Evolutionary conservation across 1,140 invertebrate genomes (phyloP), one percentile per base, ranked within the genome.

Genomic region (Drosophila trapezifrons): DNA sequence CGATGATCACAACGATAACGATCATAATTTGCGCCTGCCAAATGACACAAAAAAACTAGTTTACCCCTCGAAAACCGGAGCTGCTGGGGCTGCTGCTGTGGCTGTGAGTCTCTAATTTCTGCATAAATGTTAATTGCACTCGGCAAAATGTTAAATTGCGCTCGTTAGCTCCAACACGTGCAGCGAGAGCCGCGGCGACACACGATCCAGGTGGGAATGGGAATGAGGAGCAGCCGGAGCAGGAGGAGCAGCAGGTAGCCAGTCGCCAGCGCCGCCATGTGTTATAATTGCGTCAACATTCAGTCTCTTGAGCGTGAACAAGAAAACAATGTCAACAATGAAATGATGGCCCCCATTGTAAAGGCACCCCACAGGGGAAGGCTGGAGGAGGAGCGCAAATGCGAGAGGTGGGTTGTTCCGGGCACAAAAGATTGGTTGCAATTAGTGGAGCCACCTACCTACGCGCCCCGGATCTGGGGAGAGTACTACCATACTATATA

Each of bases 281-380:
- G 81, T 63, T 80, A 84, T 84, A 84, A 84, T 84, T 84, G 81
- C 81, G 77, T 84, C 77, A 85, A 85, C 49, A 73, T 63, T 77
- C 72, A 76, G 32, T 62, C 76, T 70, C 51, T 69, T 63, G 75
- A 81, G 78, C 80, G 80, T 76, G 80, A 69, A 85, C 55, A 73
- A 69, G 73, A 77, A 84, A 80, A 84, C 81, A 84, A 85, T 85
- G 81, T 84, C 77, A 84, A 84, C 81, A 84, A 84, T 80, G 73
- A 58, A 75, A 80, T 60, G 80, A 74, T 82, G 79, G 67, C 52
- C 59, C 70, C 70, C 79, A 82, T 74, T 82, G 78, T 67, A 43
- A 67, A 52, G 17, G 72, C 32, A 35, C 52, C 37, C 17, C 15
- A 4, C 5, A 29, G 37, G 47, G 52, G 18, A 10, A 43, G 10